Conservation (phyloP, 2,113 vertebrate species). For the Mustelus asterias region DNA sequence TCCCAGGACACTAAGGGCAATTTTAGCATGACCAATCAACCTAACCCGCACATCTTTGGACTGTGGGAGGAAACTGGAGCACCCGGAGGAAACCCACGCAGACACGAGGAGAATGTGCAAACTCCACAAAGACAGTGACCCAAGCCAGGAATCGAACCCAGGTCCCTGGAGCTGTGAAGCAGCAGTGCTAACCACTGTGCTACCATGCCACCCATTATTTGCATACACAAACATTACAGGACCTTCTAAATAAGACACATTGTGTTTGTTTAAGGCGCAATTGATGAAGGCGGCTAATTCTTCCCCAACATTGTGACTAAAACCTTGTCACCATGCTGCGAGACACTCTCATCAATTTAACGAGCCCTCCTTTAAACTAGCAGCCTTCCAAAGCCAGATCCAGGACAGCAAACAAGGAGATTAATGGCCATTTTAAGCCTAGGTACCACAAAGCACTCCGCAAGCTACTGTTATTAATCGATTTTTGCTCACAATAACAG, state of each 20-base stretch:
- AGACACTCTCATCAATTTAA: slow-evolving; percentile 14
- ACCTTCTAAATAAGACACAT: not conserved
- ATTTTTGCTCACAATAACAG: not conserved
- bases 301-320: not conserved
- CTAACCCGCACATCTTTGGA: no score
- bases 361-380: not conserved
- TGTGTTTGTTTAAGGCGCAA: not conserved
- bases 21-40: no score
- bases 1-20: no score
- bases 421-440: not conserved
- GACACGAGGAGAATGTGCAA: no score
- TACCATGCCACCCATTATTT: no score
- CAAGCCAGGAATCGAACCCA: no score
- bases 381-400: not conserved
- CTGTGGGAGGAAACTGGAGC: no score
- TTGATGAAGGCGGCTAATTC: slow-evolving; percentile 5
- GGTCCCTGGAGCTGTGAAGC: no score
- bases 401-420: not conserved
- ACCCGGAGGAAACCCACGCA: no score
- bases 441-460: not conserved
- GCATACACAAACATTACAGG: not conserved
- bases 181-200: no score
- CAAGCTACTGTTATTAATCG: not conserved
- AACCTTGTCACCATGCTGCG: not conserved
- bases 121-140: no score